Evolutionary conservation across 2,888 invertebrate species (phyloP), one percentile per base, ranked within the genome.

Genomic region (Portevinia maculata): DNA sequence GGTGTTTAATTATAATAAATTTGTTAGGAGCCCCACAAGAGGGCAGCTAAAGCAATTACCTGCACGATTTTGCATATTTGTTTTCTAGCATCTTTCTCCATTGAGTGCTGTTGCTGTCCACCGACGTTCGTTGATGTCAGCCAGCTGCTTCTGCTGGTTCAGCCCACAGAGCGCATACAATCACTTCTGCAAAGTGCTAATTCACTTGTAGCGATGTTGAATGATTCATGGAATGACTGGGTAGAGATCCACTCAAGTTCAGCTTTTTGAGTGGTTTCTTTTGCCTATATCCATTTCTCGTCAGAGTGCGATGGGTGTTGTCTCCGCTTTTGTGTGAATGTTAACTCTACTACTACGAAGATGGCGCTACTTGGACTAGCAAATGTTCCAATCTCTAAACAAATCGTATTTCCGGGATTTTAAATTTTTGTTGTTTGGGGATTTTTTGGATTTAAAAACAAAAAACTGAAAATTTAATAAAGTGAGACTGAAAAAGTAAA

Each of bases 1-100:
- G 73, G 78, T 57, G 78, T 78, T 83, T 78, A 83, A 83, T 78
- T 83, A 83, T 67, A 83, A 78, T 83, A 83, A 83, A 83, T 78
- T 83, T 71, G 71, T 73, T 71, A 83, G 73, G 67, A 78, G 62
- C 67, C 34, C 74, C 74, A 62, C 55, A 62, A 69, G 74, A 57
- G 71, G 67, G 64, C 37, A 71, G 11, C 50, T 48, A 19, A 52
- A 50, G 71, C 78, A 78, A 83, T 83, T 83, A 83, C 55, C 76
- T 76, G 83, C 78, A 83, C 83, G 83, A 78, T 62, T 67, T 67
- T 70, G 81, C 59, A 76, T 52, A 52, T 57, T 64, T 39, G 53
- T 8, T 55, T 13, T 64, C 48, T 52, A 24, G n/a, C 30, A 48
- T 46, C 46, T 62, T 46, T 37, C 46, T 46, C 21, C 13, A 52